Evolutionary conservation across 1,140 invertebrate species (phyloP), one percentile per base, ranked within the genome.

Genomic region (Scaptodrosophila lebanonensis): DNA sequence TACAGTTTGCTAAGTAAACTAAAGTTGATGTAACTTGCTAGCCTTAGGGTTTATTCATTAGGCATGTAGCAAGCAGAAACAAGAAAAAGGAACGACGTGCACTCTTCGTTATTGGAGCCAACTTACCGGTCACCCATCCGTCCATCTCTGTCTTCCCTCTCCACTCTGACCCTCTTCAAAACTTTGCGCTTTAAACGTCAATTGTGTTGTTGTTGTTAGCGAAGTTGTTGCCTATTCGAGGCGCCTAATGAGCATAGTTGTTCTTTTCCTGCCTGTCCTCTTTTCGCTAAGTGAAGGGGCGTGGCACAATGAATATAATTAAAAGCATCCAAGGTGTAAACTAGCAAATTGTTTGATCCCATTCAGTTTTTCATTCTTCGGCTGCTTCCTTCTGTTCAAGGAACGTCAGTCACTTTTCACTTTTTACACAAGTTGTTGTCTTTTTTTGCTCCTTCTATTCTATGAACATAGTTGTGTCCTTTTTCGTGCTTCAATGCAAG

Each of bases 311-410:
- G 68, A 64, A 58, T 82, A 82, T 79, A 79, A 82, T 79, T 79
- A 79, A 79, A 79, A 69, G 73, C 77, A 75, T 82, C 65, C 73
- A 69, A 79, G 73, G 73, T 79, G 73, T 79, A 79, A 79, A 79
- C 73, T 82, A 79, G 75, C 75, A 71, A 79, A 79, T 79, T 79
- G 73, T 79, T 79, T 79, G 73, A 79, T 79, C 75, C 75, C 69
- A 77, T 77, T 79, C 65, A 79, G 29, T 60, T 33, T 16, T 12
- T 36, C 18, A 18, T 22, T 33, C 18, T 25, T 9, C 2, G 13
- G 25, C 40, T 42, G 20, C 13, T 22, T 8, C 36, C 13, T 4
- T 25, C 32, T n/a, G n/a, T n/a, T n/a, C n/a, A n/a, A 25, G 22
- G 22, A 3, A 25, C 22, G 22, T 25, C 22, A 25, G 33, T 53